Evolutionary conservation across 2,113 vertebrate species (phyloP), one percentile per base, ranked within the genome.

Genomic region (Passer domesticus): DNA sequence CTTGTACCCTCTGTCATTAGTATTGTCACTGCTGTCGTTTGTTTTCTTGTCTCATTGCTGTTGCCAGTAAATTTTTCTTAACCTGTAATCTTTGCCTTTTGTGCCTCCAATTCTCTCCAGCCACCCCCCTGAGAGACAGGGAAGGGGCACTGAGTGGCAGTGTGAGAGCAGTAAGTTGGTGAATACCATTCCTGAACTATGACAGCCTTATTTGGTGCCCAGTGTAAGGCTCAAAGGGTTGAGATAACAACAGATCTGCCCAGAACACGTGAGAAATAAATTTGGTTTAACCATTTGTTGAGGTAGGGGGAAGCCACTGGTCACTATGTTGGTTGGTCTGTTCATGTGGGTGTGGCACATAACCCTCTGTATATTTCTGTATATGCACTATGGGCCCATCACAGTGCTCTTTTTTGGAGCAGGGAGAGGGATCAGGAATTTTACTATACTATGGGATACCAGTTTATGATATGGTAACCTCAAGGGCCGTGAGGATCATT

Each of bases 351-450:
- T 47, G 22, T 23, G 41, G 18, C 53, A 39, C 27, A 27, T 73
- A 27, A 53, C 33, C 22, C 7, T 53, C 13, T 37, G 6, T 31
- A 7, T 33, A 14, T 39, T 83, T 46, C 68, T 53, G 22, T 55
- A 18, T 15, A 33, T 0, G 0, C 33, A 33, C 41, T 55, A 2
- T 53, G n/a, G 56, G 59, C 4, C 59, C n/a, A 28, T 47, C 23
- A 23, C 23, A n/a, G 59, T 13, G n/a, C 41, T 74, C 58, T 41
- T 39, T 74, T 19, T 47, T 2, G 2, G 23, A 47, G 15, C 59
- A 74, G 15, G 49, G 15, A 41, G 50, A 49, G 15, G n/a, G 43
- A 49, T 47, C 19, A 15, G 24, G 28, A 56, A 56, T 47, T 47
- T 39, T 22, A 55, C n/a, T n/a, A 15, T 64, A 28, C 23, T n/a